Evolutionary conservation across 2,113 vertebrate genomes (phyloP).

Genomic region (Struthio camelus): DNA sequence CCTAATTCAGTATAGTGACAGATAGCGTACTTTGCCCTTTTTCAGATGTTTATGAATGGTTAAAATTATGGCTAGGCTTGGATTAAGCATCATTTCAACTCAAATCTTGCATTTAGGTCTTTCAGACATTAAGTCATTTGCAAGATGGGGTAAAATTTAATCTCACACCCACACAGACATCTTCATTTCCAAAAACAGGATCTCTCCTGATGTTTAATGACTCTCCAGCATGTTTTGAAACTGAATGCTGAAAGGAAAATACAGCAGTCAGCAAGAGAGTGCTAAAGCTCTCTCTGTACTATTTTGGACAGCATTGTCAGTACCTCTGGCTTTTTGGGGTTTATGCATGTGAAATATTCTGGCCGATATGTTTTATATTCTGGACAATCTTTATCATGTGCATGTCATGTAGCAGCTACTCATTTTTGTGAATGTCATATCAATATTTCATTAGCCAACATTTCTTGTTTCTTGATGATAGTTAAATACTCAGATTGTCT

Average conservation of each 20-base stretch:
- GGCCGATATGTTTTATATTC: not conserved
- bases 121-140: slow-evolving; percentile 43
- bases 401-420: not conserved
- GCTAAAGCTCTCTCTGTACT: slow-evolving; percentile 8
- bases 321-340: slow-evolving; percentile 4
- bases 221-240: slow-evolving; percentile 52
- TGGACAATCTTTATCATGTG: not conserved
- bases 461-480: not conserved
- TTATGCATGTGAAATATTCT: not conserved
- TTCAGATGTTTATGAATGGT: slow-evolving; percentile 4
- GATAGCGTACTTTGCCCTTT: slow-evolving; percentile 27
- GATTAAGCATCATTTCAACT: slow-evolving; percentile 25
- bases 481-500: not conserved
- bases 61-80: slow-evolving; percentile 16
- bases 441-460: not conserved
- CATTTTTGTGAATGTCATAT: not conserved
- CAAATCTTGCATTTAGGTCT: slow-evolving; percentile 39
- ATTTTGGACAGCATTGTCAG: not conserved
- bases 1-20: slow-evolving; percentile 1
- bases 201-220: slow-evolving; percentile 36
- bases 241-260: slow-evolving; percentile 41
- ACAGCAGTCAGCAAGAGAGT: slow-evolving; percentile 42
- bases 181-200: slow-evolving; percentile 44
- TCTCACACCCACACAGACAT: slow-evolving; percentile 42
- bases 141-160: slow-evolving; percentile 29